A percentile compares a stretch with the other conserved stretches of the same genome.
Conservation (phyloP, 2,888 invertebrate genomes). For the Chrysotoxum bicinctum region DNA sequence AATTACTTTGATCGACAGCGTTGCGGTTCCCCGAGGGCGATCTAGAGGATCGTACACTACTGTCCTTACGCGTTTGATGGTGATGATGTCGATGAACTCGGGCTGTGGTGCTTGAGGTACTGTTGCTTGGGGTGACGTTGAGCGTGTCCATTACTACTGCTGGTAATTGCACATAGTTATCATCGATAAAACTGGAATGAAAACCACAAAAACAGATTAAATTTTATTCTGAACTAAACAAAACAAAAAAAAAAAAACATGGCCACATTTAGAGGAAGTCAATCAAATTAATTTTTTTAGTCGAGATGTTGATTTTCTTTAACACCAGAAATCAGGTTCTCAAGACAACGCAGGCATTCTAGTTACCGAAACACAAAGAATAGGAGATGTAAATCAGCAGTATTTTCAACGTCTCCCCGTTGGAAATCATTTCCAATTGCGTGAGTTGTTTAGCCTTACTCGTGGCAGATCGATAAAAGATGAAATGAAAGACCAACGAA, state of each 20-base stretch:
- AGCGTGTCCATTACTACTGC: slow-evolving; percentile 75
- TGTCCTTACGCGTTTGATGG: slow-evolving; percentile 71
- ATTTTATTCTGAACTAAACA: background rate
- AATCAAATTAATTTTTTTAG: too few relatives aligned
- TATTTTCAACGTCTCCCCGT: too few relatives aligned
- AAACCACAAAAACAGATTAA: background rate
- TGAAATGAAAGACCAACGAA: too few relatives aligned
- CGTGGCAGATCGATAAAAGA: too few relatives aligned
- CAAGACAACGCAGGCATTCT: too few relatives aligned
- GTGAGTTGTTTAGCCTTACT: too few relatives aligned
- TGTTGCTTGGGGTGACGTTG: slow-evolving; percentile 75
- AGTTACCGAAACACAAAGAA: too few relatives aligned
- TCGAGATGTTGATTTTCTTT: too few relatives aligned
- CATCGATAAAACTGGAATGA: slow-evolving; percentile 57
- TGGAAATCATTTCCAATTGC: too few relatives aligned
- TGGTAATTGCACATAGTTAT: slow-evolving; percentile 52
- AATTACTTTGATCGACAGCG: slow-evolving; percentile 79
- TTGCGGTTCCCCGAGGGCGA: slow-evolving; percentile 79
- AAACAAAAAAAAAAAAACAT: background rate
- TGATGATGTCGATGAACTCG: slow-evolving; percentile 71
- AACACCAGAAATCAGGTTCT: too few relatives aligned
- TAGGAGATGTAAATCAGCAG: too few relatives aligned
- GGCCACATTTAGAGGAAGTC: too few relatives aligned
- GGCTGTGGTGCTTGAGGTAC: slow-evolving; percentile 65
- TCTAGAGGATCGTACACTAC: slow-evolving; percentile 78